Percentiles rank a stretch among this genome's conserved stretches.
These are phyloP conservation scores for Lasioglossum oenotherae DNA, from an alignment of 2,888 invertebrate species.

Conservation along the genomic window DNA sequence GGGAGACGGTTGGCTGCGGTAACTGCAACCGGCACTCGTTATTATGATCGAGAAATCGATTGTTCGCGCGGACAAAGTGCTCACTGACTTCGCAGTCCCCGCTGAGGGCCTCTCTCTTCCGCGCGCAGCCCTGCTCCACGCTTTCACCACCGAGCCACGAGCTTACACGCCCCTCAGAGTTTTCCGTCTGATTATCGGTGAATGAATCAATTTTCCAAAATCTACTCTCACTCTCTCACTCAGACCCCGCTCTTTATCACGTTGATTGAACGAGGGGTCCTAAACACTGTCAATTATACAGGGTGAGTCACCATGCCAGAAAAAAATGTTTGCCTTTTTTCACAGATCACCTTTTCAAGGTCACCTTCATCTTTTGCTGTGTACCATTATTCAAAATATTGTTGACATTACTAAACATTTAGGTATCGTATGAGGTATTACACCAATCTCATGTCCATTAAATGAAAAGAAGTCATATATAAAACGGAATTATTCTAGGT, in stretches of 20 bases:
- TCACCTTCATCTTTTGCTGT: too few relatives aligned
- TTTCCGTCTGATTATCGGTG: neutral
- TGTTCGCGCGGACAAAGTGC: slow-evolving; percentile 80
- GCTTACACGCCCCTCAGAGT: neutral
- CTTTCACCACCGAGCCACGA: neutral
- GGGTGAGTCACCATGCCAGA: too few relatives aligned
- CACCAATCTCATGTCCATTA: too few relatives aligned
- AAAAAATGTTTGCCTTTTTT: too few relatives aligned
- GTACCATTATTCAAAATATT: too few relatives aligned
- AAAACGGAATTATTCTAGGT: too few relatives aligned
- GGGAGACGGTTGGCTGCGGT: slow-evolving; percentile 50
- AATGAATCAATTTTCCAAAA: neutral
- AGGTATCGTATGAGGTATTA: too few relatives aligned
- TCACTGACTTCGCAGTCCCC: slow-evolving; percentile 77
- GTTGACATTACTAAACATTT: too few relatives aligned
- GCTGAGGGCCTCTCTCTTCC: slow-evolving; percentile 31
- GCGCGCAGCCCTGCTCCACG: slow-evolving; percentile 17
- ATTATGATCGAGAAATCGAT: slow-evolving; percentile 80
- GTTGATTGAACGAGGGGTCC: too few relatives aligned
- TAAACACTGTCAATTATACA: too few relatives aligned
- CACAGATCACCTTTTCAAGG: too few relatives aligned
- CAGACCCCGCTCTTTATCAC: neutral
- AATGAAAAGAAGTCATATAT: too few relatives aligned
- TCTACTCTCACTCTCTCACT: neutral
- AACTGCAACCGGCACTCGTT: slow-evolving; percentile 72